phyloP scores from a whole-genome alignment of 2,797 vertebrate species.

The Acipenser transmontanus region DNA sequence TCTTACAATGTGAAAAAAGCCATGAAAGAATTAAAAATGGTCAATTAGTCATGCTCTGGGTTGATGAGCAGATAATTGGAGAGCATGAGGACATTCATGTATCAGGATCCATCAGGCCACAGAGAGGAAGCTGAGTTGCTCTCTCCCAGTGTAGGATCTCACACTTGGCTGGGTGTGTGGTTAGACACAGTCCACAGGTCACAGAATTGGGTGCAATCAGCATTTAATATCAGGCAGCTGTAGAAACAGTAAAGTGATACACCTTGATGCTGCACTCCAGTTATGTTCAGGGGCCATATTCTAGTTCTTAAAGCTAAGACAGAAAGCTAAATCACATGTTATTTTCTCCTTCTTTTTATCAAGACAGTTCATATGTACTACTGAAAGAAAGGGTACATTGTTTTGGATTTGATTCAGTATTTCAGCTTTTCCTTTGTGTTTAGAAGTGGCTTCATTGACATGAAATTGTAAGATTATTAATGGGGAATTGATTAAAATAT shows the following conservation, averaged over 20 bases:
- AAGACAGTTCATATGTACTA: no score
- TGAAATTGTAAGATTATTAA: no score
- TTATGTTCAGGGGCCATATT: conserved; percentile 44
- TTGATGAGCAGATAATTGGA: conserved; percentile 34
- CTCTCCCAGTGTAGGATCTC: conserved; percentile 40
- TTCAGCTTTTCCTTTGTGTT: no score
- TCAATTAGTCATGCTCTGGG: conserved; percentile 23
- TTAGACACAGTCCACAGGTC: conserved; percentile 50
- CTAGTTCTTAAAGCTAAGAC: conserved; percentile 35
- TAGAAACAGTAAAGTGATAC: conserved; percentile 71
- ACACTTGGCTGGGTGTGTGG: conserved; percentile 43
- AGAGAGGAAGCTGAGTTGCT: conserved; percentile 29
- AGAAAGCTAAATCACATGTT: conserved; percentile 28
- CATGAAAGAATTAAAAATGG: conserved; percentile 22
- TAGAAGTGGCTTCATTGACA: no score
- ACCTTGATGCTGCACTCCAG: conserved; percentile 43
- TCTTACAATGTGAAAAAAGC: conserved; percentile 12
- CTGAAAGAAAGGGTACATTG: no score
- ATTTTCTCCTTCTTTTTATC: no score
- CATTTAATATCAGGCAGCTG: conserved; percentile 63
- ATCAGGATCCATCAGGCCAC: conserved; percentile 27
- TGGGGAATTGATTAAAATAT: no score
- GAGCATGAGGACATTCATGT: conserved; percentile 26
- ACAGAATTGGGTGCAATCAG: conserved; percentile 53
- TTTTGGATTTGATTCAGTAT: no score